Base-by-base conservation (phyloP, 1,140 invertebrate species). In the Apis dorsata region DNA sequence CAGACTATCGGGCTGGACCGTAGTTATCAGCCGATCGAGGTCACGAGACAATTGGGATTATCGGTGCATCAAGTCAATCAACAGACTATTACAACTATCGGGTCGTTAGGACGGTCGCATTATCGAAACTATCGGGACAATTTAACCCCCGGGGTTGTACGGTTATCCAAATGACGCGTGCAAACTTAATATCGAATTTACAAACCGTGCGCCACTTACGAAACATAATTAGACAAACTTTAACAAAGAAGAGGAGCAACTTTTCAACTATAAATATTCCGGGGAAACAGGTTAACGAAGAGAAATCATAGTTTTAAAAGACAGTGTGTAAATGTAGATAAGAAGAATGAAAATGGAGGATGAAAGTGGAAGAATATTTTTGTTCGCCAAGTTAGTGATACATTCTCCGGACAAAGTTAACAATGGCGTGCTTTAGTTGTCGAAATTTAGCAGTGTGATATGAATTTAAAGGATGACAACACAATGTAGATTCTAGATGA, bases 1-100 rank as follows among this genome's bases (percentile, higher is more conserved):
- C 17, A 44, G 15, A 63, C 21, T 49, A 75, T 24, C 34, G 15
- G 34, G 34, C 5, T 62, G 57, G 11, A 17, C 7, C 19, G 13
- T 2, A 44, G 72, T 75, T 59, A 72, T 72, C 70, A 55, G 24
- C 10, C n/a, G 51, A 75, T 75, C 34, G 9, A 7, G n/a, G 62
- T 75, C 59, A 63, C 72, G 28, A 19, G 34, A 75, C 72, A 60
- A 75, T 75, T 59, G 72, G 57, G 72, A 75, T 75, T 75, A 75
- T 75, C 59, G 72, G n/a, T 13, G 59, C 44, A 75, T 75, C 72
- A 49, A 75, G 72, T 75, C 55, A 75, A 75, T 72, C 70, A 55
- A 44, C 72, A n/a, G 34, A 75, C 72, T 75, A 75, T 75, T 75
- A 75, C 72, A 49, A 11, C 19, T 75, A 62, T 24, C 21, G 21